phyloP scores from a whole-genome alignment of 2,113 vertebrate genomes.

The Corythornis cristatus region DNA sequence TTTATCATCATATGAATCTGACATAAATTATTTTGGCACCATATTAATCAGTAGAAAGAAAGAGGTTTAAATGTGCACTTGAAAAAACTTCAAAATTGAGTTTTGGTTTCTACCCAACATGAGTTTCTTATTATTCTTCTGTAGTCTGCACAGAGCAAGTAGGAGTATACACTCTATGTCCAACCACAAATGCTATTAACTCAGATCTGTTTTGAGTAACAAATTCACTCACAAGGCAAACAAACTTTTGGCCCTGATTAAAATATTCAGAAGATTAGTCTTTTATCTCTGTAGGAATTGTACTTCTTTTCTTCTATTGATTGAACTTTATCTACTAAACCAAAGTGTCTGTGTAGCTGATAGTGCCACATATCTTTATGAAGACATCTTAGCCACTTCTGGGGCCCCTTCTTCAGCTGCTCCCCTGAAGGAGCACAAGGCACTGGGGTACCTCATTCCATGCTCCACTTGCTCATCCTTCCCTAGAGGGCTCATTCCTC shows the following conservation, averaged over 20 bases:
- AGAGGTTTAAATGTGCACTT: slow-evolving; percentile 19
- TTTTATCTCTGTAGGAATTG: not conserved
- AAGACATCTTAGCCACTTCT: not conserved
- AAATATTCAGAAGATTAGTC: not conserved
- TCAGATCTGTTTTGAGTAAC: not conserved
- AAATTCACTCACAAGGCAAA: not conserved
- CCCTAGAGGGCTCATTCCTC: not conserved
- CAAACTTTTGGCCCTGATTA: not conserved
- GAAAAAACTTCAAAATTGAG: slow-evolving; percentile 28
- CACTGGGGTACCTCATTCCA: rapidly evolving
- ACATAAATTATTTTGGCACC: slow-evolving; percentile 42
- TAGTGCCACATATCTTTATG: not conserved
- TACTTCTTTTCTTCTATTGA: not conserved
- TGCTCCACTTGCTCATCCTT: not conserved
- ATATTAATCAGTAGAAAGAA: slow-evolving; percentile 22
- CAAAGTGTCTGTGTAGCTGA: not conserved
- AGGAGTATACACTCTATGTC: not conserved
- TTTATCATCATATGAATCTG: slow-evolving; percentile 12
- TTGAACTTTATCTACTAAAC: not conserved
- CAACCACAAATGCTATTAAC: slow-evolving; percentile 4
- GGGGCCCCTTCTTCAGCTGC: not conserved
- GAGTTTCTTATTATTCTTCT: slow-evolving; percentile 28
- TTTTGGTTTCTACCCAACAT: slow-evolving; percentile 30
- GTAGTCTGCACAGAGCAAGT: not conserved
- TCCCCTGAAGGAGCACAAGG: not conserved